phyloP scores from a whole-genome alignment of 2,888 invertebrate species.

The Halictus quadricinctus region DNA sequence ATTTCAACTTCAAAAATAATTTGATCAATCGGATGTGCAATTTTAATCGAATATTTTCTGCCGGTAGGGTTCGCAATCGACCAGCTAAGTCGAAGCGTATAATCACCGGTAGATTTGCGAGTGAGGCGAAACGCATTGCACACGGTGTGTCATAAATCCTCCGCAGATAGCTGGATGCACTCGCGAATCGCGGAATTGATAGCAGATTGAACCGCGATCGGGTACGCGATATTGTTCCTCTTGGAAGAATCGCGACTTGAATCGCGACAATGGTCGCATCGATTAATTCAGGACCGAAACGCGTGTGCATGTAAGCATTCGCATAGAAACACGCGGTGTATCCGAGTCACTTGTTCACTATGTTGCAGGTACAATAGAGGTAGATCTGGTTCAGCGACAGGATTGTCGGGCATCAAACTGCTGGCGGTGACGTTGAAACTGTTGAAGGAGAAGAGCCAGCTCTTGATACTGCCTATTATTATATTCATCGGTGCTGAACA shows the following conservation, averaged over 20 bases:
- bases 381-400: conserved; percentile 85
- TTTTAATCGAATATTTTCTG: neutral
- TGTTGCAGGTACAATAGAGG: conserved; percentile 85
- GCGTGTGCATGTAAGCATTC: neutral
- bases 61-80: neutral
- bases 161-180: neutral
- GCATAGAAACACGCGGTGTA: neutral
- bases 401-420: conserved; percentile 87
- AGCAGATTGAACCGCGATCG: neutral
- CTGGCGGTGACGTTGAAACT: conserved; percentile 91
- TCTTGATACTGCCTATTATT: conserved; percentile 94
- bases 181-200: conserved; percentile 24
- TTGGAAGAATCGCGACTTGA: conserved; percentile 30
- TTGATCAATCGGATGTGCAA: neutral
- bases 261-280: conserved; percentile 6
- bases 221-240: conserved; percentile 20
- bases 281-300: conserved; percentile 16
- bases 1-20: neutral
- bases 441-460: conserved; percentile 89
- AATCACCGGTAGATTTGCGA: conserved; percentile 7
- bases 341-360: neutral
- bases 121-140: conserved; percentile 4
- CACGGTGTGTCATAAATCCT: conserved; percentile 32
- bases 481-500: conserved; percentile 97
- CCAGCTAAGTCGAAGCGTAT: neutral